phyloP scores from a whole-genome alignment of 2,113 vertebrate genomes.

The Pelodiscus sinensis region DNA sequence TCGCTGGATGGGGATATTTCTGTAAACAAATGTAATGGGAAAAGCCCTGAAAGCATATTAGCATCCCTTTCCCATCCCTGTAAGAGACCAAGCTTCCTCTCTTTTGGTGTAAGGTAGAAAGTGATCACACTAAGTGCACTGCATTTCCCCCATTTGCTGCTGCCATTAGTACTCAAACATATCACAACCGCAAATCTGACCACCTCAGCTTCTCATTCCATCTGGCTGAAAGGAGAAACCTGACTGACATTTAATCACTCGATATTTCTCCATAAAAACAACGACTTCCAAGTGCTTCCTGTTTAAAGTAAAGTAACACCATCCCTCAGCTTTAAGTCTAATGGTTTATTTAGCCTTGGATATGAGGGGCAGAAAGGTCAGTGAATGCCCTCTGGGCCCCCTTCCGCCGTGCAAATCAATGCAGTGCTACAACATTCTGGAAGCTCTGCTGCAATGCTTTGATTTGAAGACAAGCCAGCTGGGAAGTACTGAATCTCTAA shows the following conservation, averaged over 20 bases:
- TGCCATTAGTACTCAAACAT: background rate
- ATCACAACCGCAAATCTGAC: background rate
- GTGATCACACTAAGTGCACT: background rate
- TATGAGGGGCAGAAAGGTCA: background rate
- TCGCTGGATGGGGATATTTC: rapidly evolving
- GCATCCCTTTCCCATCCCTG: background rate
- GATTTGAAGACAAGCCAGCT: background rate
- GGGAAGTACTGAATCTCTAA: background rate
- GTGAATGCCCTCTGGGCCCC: background rate
- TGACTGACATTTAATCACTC: background rate
- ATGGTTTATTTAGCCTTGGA: background rate
- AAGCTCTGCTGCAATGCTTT: background rate
- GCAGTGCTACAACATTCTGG: background rate
- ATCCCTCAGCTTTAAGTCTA: background rate
- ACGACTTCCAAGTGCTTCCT: background rate
- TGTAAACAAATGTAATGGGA: background rate
- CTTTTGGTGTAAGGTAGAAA: background rate
- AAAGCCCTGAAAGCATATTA: background rate
- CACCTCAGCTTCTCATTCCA: background rate
- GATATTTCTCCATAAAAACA: background rate
- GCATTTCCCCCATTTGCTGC: background rate
- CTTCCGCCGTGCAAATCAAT: background rate
- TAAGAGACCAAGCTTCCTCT: background rate
- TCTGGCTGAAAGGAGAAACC: background rate
- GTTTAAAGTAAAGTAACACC: background rate